Conservation (phyloP, 2,797 vertebrate genomes). For the Macrochelys suwanniensis region DNA sequence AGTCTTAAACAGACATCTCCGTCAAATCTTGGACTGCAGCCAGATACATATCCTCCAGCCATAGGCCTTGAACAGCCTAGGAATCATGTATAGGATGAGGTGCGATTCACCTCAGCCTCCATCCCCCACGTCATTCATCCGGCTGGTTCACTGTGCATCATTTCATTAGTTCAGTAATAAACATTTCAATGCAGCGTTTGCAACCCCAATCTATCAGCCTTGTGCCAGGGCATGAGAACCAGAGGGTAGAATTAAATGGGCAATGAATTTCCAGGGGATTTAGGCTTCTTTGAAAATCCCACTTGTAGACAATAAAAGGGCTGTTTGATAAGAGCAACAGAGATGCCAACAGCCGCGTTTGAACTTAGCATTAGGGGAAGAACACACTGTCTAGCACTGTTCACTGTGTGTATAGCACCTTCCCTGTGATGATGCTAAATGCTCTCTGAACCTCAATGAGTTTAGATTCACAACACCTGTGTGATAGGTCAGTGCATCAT, state of each 20-base stretch:
- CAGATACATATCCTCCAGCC: background rate
- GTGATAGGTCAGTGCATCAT: background rate
- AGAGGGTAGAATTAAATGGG: background rate
- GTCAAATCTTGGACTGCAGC: slow-evolving; percentile 5
- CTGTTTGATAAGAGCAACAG: background rate
- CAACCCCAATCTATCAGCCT: background rate
- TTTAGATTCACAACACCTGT: background rate
- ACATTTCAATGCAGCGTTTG: background rate
- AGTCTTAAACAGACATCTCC: background rate
- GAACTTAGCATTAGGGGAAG: background rate
- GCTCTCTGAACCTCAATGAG: background rate
- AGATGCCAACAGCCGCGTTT: background rate
- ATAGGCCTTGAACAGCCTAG: background rate
- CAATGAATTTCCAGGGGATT: background rate
- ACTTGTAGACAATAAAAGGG: background rate
- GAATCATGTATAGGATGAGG: slow-evolving; percentile 50
- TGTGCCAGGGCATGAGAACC: background rate
- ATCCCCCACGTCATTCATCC: background rate
- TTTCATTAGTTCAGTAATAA: slow-evolving; percentile 45
- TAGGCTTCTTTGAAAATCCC: background rate
- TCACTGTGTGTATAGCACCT: background rate
- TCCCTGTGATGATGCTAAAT: background rate
- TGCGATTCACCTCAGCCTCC: slow-evolving; percentile 42
- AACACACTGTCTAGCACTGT: background rate
- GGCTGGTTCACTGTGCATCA: slow-evolving; percentile 33